These are phyloP conservation scores for Phaedon cochleariae DNA, from an alignment of 2,888 invertebrate species.

Conservation along the genomic window DNA sequence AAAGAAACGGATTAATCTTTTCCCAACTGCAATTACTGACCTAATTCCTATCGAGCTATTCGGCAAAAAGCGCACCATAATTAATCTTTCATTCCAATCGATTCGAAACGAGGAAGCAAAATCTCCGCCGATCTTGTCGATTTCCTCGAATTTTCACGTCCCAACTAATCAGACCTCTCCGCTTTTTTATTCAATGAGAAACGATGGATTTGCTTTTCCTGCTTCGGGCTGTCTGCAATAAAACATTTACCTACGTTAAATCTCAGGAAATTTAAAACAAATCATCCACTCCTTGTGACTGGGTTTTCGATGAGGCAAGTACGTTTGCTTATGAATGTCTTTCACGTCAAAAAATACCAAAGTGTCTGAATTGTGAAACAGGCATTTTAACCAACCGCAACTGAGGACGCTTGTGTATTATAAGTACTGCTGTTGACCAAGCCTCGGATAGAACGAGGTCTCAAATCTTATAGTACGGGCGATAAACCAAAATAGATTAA, in stretches of 20 bases:
- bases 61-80: not conserved
- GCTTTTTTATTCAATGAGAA: not conserved
- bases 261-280: too few species aligned
- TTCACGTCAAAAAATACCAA: slow-evolving; percentile 30
- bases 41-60: not conserved
- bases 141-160: not conserved
- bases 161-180: not conserved
- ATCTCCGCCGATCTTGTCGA: not conserved
- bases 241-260: too few species aligned
- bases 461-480: slow-evolving; percentile 19
- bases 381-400: slow-evolving; percentile 23
- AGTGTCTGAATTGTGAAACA: slow-evolving; percentile 33
- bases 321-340: slow-evolving; percentile 22
- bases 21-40: not conserved
- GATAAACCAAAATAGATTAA: slow-evolving; percentile 3
- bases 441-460: slow-evolving; percentile 26
- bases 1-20: not conserved
- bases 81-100: not conserved
- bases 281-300: too few species aligned
- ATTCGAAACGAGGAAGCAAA: not conserved
- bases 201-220: too few species aligned
- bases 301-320: slow-evolving; percentile 13
- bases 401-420: slow-evolving; percentile 25
- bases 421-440: slow-evolving; percentile 30
- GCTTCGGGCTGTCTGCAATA: too few species aligned